Evolutionary conservation across 2,888 invertebrate species (phyloP).

Genomic region (Hirtodrosophila cameraria): DNA sequence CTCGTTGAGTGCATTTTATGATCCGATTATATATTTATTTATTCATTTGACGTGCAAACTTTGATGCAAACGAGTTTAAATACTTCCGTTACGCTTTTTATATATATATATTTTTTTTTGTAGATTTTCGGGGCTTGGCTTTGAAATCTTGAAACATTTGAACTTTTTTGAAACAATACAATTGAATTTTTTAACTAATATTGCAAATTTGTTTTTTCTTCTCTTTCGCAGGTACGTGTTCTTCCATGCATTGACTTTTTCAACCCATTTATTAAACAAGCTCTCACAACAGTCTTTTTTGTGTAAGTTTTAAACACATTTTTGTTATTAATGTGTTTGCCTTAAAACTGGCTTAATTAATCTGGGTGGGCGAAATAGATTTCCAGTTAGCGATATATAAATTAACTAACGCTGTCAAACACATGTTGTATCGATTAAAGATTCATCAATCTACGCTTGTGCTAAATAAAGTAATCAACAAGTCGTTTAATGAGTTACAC

Average conservation of each 20-base stretch:
- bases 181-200: conserved; percentile 15
- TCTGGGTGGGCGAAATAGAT: conserved; percentile 23
- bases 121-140: conserved; percentile 18
- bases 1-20: conserved; percentile 9
- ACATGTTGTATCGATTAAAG: conserved; percentile 36
- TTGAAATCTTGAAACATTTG: conserved; percentile 3
- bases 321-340: conserved; percentile 29
- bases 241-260: conserved; percentile 45
- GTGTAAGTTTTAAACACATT: conserved; percentile 50
- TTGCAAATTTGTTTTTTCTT: conserved; percentile 21
- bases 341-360: conserved; percentile 31
- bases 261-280: conserved; percentile 16
- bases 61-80: conserved; percentile 19
- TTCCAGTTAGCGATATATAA: conserved; percentile 48
- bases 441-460: conserved; percentile 37
- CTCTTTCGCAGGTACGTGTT: conserved; percentile 65
- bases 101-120: too few relatives aligned
- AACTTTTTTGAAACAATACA: background rate
- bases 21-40: conserved; percentile 22
- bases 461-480: conserved; percentile 38
- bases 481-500: conserved; percentile 16
- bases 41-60: conserved; percentile 18
- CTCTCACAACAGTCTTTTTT: conserved; percentile 23
- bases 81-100: conserved; percentile 28
- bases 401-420: conserved; percentile 31